phyloP scores from a whole-genome alignment of 1,140 invertebrate species.

The Anoplophora glabripennis region DNA sequence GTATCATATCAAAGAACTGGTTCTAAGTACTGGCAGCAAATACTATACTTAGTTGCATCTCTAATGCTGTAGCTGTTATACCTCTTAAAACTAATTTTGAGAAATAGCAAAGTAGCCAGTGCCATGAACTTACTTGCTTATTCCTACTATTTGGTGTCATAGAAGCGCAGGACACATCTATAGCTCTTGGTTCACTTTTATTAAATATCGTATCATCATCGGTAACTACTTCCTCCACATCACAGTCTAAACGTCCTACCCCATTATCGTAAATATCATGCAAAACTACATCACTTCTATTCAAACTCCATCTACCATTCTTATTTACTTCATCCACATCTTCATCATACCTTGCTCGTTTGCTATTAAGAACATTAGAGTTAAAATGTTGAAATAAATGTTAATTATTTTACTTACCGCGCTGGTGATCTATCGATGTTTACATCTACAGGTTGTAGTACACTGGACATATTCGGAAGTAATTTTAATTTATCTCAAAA shows the following conservation, averaged over 20 bases:
- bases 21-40: too few species aligned
- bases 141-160: conserved; percentile 30
- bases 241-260: conserved; percentile 35
- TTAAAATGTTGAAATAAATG: neutral
- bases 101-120: neutral
- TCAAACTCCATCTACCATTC: conserved; percentile 32
- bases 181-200: conserved; percentile 21
- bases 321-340: conserved; percentile 14
- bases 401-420: conserved; percentile 21
- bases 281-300: conserved; percentile 32
- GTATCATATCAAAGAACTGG: too few species aligned
- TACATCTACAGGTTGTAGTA: conserved; percentile 33
- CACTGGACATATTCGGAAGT: conserved; percentile 26
- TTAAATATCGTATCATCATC: conserved; percentile 35
- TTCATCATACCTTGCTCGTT: conserved; percentile 35
- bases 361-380: conserved; percentile 20
- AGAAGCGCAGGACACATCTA: conserved; percentile 36
- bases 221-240: conserved; percentile 26
- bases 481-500: neutral
- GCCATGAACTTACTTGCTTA: conserved; percentile 31
- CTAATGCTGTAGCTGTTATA: too few species aligned
- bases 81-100: too few species aligned
- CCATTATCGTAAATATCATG: conserved; percentile 37
- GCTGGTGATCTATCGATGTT: conserved; percentile 32
- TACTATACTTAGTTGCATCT: too few species aligned